Base-by-base conservation (phyloP, 2,888 invertebrate species). In the Drosophila austrosaltans region DNA sequence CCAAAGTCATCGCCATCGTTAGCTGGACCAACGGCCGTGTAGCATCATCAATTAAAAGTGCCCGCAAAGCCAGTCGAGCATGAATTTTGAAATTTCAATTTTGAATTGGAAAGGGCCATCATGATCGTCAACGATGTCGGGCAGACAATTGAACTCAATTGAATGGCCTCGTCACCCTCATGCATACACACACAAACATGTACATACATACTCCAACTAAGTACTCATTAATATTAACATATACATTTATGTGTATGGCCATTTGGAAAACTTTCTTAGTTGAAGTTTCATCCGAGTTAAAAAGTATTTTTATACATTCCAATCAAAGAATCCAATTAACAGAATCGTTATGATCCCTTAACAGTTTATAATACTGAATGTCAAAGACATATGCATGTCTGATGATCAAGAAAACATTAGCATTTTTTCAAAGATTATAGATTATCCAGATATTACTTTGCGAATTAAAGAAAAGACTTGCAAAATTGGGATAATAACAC, bases 31-130 rank as follows among this genome's bases (percentile, higher is more conserved):
- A 67, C 72, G 76, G 61, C 68, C 66, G 70, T 78, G 81, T 77
- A 81, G 81, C 81, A 82, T 87, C 81, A 82, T 85, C 86, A 83
- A 87, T 83, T 87, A 75, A 79, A 85, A 80, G 60, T 65, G 60
- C 66, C 59, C 57, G 66, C 65, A 65, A 12, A 42, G 62, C 69
- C 78, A 76, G 66, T 73, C 70, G 73, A 71, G 86, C 88, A 78
- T 87, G 75, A 87, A 85, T 85, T 73, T 80, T 72, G 62, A 72
- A 78, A 76, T 79, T 32, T 65, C 67, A 4, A 64, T 20, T 68
- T 60, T 63, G 58, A 67, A 69, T 68, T 39, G 61, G 53, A 73
- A 74, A 72, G 72, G 72, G 72, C 57, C 36, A 22, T 54, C 32
- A 16, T 54, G 16, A 32, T 54, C 36, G 32, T 39, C 10, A 36